Percentiles rank a stretch among this genome's conserved stretches.
Evolutionary conservation across 2,113 vertebrate species (phyloP).

Genomic region (Pachypanchax playfairii): DNA sequence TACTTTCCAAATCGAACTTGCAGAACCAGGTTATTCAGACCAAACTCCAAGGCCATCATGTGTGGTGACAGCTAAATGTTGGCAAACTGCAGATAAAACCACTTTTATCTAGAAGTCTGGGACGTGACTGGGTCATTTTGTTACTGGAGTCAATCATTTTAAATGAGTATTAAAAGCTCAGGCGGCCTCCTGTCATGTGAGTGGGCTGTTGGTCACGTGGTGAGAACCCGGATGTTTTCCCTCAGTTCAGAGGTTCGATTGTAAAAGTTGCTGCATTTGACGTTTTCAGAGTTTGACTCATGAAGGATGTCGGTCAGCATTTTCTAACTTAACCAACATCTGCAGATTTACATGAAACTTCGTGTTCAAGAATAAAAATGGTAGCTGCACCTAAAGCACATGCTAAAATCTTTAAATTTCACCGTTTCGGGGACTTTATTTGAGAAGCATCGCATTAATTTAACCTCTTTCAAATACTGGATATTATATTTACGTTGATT

Average conservation of each 20-base stretch:
- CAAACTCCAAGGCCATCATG: constrained; percentile 2
- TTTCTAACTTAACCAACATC: constrained; percentile 23
- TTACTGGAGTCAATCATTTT: too few relatives aligned
- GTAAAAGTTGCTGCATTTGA: constrained; percentile 63
- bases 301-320: constrained; percentile 60
- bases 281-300: constrained; percentile 1
- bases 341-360: constrained; percentile 1
- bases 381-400: too few relatives aligned
- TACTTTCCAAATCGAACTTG: neutral
- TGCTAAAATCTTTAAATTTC: too few relatives aligned
- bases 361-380: too few relatives aligned
- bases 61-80: neutral
- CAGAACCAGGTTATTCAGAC: neutral
- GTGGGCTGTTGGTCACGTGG: constrained; percentile 62
- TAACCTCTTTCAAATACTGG: too few relatives aligned
- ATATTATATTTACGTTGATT: too few relatives aligned
- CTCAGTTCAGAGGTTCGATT: constrained; percentile 64
- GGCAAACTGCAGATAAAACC: too few relatives aligned
- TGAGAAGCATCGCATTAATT: too few relatives aligned
- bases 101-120: too few relatives aligned
- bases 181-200: constrained; percentile 70
- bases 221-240: constrained; percentile 71
- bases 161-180: constrained; percentile 22
- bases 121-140: too few relatives aligned
- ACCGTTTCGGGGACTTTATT: too few relatives aligned